Evolutionary conservation across 1,140 invertebrate species (phyloP), one percentile per base, ranked within the genome.

Genomic region (Drosophila orosa): DNA sequence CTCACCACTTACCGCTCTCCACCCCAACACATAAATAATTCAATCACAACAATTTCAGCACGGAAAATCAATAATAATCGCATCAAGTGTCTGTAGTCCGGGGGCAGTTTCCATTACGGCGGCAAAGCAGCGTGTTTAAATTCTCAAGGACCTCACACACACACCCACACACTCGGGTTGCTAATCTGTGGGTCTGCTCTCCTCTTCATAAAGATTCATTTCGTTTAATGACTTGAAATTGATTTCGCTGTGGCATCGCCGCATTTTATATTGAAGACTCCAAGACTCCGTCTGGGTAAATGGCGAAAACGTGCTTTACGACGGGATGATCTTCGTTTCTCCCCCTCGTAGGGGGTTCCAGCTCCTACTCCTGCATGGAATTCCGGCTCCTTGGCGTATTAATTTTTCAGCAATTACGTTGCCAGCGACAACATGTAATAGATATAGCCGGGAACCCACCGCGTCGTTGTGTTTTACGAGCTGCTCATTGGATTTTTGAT

Each of bases 191-290:
- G 50, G 35, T 24, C 24, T 19, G 27, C 27, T 33, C 50, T 33
- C 65, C 62, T 68, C 67, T 68, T 71, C 80, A 90, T 90, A 89
- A 86, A 87, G 89, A 82, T 91, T 91, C 85, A 91, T 91, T 91
- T 91, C 85, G 67, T 90, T 91, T 90, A 91, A 91, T 91, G 90
- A 91, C 90, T 91, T 76, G 63, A 91, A 91, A 91, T 91, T 91
- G 90, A 91, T 91, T 91, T 90, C 78, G 79, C 79, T 86, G 74
- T 78, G 69, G 67, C 84, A 80, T 65, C 80, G 74, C 54, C 80
- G 48, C 61, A 86, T 75, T 81, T 86, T 86, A 86, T 86, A 86
- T 50, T 39, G 50, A 33, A 65, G 68, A 44, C 63, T 29, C 62
- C 69, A 17, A 59, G 68, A 39, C 45, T 48, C 25, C 47, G 68